phyloP scores from a whole-genome alignment of 2,113 vertebrate genomes.

The Coryphaenoides rupestris region DNA sequence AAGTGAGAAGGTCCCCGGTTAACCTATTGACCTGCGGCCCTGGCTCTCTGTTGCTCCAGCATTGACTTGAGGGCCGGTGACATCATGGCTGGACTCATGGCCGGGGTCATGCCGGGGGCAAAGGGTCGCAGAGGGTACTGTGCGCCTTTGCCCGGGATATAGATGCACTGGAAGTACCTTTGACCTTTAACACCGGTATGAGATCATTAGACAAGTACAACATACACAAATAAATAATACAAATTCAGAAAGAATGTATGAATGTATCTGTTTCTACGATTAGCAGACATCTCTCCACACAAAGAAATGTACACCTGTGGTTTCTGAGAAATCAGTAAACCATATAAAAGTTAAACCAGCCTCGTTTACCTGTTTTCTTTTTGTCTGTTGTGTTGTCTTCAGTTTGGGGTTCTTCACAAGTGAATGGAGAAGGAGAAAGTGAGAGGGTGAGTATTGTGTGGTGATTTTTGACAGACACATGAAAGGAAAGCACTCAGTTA shows the following conservation, averaged over 20 bases:
- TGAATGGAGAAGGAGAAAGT: background rate
- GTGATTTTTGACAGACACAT: too few species aligned
- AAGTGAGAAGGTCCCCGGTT: slow-evolving; percentile 23
- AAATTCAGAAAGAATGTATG: too few species aligned
- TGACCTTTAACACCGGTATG: slow-evolving; percentile 55
- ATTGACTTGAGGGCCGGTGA: slow-evolving; percentile 57
- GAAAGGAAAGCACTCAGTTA: too few species aligned
- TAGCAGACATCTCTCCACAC: too few species aligned
- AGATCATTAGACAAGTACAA: too few species aligned
- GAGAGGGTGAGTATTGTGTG: too few species aligned
- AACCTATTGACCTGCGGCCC: slow-evolving; percentile 57
- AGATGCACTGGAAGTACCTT: slow-evolving; percentile 76
- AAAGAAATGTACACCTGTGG: too few species aligned
- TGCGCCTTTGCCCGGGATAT: slow-evolving; percentile 64
- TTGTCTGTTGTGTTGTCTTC: slow-evolving; percentile 55
- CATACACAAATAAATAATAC: too few species aligned
- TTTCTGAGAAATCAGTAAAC: too few species aligned
- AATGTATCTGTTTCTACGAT: too few species aligned
- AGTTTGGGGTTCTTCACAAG: slow-evolving; percentile 47
- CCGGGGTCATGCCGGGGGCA: slow-evolving; percentile 62
- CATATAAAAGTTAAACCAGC: background rate
- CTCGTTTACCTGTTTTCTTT: slow-evolving; percentile 62
- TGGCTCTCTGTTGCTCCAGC: slow-evolving; percentile 69
- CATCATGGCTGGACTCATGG: slow-evolving; percentile 54
- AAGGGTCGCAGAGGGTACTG: slow-evolving; percentile 68